These are phyloP conservation scores for Silurus meridionalis DNA, from an alignment of 2,113 vertebrate species.

Conservation along the genomic window DNA sequence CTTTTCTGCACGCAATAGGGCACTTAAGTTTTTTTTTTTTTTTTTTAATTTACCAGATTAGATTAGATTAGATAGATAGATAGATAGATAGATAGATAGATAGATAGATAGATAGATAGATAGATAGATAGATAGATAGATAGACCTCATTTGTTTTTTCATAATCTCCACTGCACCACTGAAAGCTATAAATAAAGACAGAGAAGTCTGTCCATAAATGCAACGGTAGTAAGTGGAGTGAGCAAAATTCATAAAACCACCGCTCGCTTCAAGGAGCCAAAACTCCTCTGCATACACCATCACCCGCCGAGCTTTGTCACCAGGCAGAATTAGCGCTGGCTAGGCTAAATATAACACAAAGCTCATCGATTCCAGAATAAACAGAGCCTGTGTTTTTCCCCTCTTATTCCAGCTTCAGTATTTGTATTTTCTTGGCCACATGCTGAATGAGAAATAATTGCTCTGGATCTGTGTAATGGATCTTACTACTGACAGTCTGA, in stretches of 20 bases:
- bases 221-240: not conserved
- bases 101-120: not conserved
- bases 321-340: conserved; percentile 7
- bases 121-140: not conserved
- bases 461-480: conserved; percentile 57
- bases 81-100: not conserved
- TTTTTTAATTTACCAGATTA: not conserved
- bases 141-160: not conserved
- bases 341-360: conserved; percentile 47
- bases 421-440: conserved; percentile 49
- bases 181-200: conserved; percentile 32
- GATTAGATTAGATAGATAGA: not conserved
- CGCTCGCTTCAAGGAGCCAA: not conserved
- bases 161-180: conserved; percentile 2
- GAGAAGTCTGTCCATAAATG: not conserved
- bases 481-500: conserved; percentile 60
- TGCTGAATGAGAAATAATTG: conserved; percentile 59
- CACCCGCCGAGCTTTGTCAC: conserved; percentile 38
- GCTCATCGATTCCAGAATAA: conserved; percentile 34
- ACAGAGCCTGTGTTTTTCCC: conserved; percentile 4
- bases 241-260: conserved; percentile 22
- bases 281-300: conserved; percentile 33
- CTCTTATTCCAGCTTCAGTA: conserved; percentile 27
- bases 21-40: not conserved
- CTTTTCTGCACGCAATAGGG: not conserved